Percentiles rank a stretch among this genome's conserved stretches.
Evolutionary conservation across 1,140 invertebrate species (phyloP).

Genomic region (Lerema accius): DNA sequence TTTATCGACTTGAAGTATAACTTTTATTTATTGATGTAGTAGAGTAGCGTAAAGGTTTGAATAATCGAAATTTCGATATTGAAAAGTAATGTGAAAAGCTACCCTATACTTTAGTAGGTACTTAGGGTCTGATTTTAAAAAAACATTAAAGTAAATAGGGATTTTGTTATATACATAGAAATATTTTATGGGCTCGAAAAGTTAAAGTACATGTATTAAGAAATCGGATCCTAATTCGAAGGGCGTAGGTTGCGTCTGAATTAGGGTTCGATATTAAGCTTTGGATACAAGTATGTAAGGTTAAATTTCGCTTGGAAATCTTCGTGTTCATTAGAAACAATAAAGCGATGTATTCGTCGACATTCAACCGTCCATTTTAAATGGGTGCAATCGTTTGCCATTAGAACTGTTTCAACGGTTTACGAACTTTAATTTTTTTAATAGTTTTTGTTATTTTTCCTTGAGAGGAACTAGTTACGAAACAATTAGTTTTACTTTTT

Average conservation of each 20-base stretch:
- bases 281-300: not conserved
- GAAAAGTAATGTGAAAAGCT: too few species aligned
- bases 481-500: too few species aligned
- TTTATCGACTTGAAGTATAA: not conserved
- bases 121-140: too few species aligned
- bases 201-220: not conserved
- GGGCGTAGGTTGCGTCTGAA: not conserved
- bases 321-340: slow-evolving; percentile 22
- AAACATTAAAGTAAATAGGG: too few species aligned
- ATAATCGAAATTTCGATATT: not conserved
- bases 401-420: too few species aligned
- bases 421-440: too few species aligned
- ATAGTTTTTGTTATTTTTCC: too few species aligned
- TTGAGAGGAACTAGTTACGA: too few species aligned
- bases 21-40: not conserved
- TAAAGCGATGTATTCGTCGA: slow-evolving; percentile 3
- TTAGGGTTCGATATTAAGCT: not conserved
- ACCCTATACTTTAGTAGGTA: too few species aligned
- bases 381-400: not conserved
- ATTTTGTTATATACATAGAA: too few species aligned
- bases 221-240: not conserved
- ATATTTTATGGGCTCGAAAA: too few species aligned
- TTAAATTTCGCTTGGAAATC: not conserved
- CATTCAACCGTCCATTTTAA: slow-evolving; percentile 12
- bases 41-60: not conserved